Percentiles rank a stretch among this genome's conserved stretches.
Conservation (phyloP, 2,797 vertebrate species). For the Intellagama lesueurii region DNA sequence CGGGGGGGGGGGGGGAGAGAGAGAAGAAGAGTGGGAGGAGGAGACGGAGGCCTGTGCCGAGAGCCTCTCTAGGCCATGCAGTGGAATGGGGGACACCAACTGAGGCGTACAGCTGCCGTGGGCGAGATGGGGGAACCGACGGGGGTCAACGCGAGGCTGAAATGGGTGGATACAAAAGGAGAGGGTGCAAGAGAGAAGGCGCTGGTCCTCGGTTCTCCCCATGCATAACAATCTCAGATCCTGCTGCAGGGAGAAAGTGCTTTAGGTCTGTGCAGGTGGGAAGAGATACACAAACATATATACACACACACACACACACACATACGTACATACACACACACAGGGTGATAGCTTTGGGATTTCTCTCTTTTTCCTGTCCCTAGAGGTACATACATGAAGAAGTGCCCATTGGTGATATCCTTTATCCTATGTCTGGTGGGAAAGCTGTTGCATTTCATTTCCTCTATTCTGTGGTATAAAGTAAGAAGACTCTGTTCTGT, state of each 20-base stretch:
- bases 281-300: background rate
- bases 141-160: background rate
- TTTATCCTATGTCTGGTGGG: background rate
- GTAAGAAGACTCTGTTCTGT: background rate
- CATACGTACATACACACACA: background rate
- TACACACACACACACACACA: background rate
- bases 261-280: no score
- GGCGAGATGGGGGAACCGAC: background rate
- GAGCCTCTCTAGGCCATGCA: slow-evolving; percentile 13
- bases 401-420: background rate
- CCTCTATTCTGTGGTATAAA: background rate
- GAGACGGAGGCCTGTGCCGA: background rate
- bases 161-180: background rate
- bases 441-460: background rate
- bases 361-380: background rate
- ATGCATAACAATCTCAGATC: background rate
- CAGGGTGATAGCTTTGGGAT: background rate
- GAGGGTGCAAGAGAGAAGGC: background rate
- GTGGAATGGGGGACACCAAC: slow-evolving; percentile 13
- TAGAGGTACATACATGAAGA: background rate
- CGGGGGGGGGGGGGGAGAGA: no score
- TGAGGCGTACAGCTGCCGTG: background rate
- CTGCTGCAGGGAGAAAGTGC: slow-evolving; percentile 16
- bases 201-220: background rate
- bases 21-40: background rate